A percentile compares a stretch with the other conserved stretches of the same genome.
Evolutionary conservation across 2,113 vertebrate genomes (phyloP).

Genomic region (Mixornis gularis): DNA sequence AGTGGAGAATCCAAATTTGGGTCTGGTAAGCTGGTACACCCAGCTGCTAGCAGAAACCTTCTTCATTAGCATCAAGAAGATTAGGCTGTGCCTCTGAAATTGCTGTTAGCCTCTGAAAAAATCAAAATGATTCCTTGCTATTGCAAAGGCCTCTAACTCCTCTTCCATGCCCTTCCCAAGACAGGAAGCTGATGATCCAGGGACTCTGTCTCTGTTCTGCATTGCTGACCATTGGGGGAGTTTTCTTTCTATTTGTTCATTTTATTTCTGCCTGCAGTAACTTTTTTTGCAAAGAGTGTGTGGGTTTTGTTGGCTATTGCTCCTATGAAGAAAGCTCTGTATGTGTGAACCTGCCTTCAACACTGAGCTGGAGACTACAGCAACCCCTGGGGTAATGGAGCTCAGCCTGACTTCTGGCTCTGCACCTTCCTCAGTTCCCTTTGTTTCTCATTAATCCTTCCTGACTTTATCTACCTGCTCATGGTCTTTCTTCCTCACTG

Average conservation of each 20-base stretch:
- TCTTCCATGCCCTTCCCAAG: neutral
- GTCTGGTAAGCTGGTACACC: neutral
- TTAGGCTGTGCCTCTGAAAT: neutral
- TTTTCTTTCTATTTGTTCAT: neutral
- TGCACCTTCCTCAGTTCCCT: neutral
- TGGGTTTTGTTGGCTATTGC: accelerated
- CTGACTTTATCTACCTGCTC: neutral
- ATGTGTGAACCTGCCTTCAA: neutral
- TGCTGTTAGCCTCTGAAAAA: neutral
- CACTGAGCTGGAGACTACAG: neutral
- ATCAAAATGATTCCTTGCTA: neutral
- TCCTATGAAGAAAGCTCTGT: neutral
- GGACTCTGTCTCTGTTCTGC: neutral
- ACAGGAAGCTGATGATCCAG: neutral
- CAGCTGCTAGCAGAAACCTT: neutral
- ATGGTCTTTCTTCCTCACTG: neutral
- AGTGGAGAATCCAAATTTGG: neutral
- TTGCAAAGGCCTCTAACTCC: neutral
- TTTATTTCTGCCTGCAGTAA: neutral
- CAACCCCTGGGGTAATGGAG: neutral
- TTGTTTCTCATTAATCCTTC: neutral
- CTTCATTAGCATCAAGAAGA: neutral
- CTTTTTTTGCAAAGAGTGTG: neutral
- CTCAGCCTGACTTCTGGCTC: neutral
- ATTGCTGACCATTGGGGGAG: accelerated